A percentile compares a stretch with the other conserved stretches of the same genome.
Evolutionary conservation across 2,888 invertebrate genomes (phyloP).

Genomic region (Octonoba sinensis): DNA sequence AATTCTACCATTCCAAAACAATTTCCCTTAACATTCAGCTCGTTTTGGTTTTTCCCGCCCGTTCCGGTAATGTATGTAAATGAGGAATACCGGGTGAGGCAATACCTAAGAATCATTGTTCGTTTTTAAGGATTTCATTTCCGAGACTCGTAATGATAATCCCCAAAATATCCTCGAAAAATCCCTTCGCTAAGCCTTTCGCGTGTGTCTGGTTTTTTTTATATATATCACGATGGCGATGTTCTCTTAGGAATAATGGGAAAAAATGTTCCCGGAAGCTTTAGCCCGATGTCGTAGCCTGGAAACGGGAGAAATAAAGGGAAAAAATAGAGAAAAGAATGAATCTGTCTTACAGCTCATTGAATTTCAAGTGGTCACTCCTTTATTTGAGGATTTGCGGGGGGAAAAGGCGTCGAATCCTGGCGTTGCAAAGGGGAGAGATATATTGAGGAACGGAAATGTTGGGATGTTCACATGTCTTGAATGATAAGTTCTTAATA

Average conservation of each 20-base stretch:
- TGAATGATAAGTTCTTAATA: no score
- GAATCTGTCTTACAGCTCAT: constrained; percentile 45
- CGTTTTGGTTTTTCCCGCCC: not conserved
- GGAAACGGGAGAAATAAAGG: not conserved
- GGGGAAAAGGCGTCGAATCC: not conserved
- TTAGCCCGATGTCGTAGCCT: constrained; percentile 44
- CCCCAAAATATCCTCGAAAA: constrained; percentile 41
- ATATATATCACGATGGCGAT: constrained; percentile 25
- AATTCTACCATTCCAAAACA: no score
- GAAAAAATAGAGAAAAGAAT: constrained; percentile 8
- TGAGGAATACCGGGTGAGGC: constrained; percentile 3
- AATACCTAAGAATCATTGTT: constrained; percentile 6
- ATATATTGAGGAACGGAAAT: not conserved
- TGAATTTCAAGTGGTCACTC: constrained; percentile 62
- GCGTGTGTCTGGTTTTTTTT: not conserved
- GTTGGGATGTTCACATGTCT: constrained; percentile 16
- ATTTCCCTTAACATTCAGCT: not conserved
- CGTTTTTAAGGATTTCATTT: constrained; percentile 10
- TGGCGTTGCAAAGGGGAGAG: no score
- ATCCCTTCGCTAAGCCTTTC: constrained; percentile 34
- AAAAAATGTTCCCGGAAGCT: constrained; percentile 35
- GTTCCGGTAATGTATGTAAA: constrained; percentile 19
- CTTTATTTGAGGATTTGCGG: constrained; percentile 30
- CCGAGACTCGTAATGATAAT: constrained; percentile 51
- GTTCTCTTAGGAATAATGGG: constrained; percentile 36